Conservation (phyloP, 2,888 invertebrate genomes). For the Drosophila conformis region DNA sequence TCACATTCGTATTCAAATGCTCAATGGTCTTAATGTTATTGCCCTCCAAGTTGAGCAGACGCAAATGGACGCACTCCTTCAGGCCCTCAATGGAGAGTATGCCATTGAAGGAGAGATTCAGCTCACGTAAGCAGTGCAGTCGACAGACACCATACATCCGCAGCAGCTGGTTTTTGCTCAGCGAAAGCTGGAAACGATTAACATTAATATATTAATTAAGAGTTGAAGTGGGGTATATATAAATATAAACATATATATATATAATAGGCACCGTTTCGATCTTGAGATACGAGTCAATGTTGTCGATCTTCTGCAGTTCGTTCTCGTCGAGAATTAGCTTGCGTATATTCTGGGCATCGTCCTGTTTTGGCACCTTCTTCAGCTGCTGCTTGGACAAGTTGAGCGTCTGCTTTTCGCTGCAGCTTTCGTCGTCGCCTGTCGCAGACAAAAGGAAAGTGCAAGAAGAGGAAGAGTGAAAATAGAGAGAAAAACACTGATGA, state of each 20-base stretch:
- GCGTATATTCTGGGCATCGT: constrained; percentile 89
- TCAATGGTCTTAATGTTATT: constrained; percentile 98
- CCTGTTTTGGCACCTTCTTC: constrained; percentile 91
- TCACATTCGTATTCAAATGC: constrained; percentile 92
- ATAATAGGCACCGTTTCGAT: constrained; percentile 89
- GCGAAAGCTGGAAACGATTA: constrained; percentile 89
- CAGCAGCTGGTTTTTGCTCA: constrained; percentile 93
- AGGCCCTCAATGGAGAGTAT: constrained; percentile 95
- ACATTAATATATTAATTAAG: neutral
- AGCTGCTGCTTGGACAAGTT: constrained; percentile 92
- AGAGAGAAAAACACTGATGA: constrained; percentile 55
- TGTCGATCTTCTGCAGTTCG: constrained; percentile 94
- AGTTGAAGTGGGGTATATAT: neutral
- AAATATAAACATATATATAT: neutral
- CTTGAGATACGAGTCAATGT: constrained; percentile 92
- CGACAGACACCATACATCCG: constrained; percentile 95
- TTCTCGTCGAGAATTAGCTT: constrained; percentile 93
- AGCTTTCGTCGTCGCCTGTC: constrained; percentile 83
- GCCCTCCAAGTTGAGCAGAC: constrained; percentile 93
- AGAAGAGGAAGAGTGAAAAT: neutral
- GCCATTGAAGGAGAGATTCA: constrained; percentile 94
- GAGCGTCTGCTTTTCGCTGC: constrained; percentile 85
- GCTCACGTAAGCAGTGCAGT: constrained; percentile 91
- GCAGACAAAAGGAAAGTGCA: constrained; percentile 7
- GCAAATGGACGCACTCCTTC: constrained; percentile 92